phyloP scores from a whole-genome alignment of 2,113 vertebrate genomes.

The Cercocebus atys region DNA sequence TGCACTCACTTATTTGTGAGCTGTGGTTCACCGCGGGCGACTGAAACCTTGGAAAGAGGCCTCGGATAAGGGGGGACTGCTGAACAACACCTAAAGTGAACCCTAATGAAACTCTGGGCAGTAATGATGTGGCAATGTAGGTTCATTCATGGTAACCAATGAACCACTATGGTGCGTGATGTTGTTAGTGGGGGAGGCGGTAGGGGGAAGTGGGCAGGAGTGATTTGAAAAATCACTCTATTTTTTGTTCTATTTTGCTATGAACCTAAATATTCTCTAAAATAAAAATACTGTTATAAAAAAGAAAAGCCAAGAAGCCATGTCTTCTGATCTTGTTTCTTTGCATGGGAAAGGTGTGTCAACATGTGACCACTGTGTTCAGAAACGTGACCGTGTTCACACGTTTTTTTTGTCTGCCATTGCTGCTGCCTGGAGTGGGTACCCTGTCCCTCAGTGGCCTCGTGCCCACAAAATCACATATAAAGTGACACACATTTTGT shows the following conservation, averaged over 20 bases:
- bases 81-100: background rate
- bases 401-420: rapidly evolving
- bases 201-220: background rate
- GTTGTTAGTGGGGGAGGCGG: rapidly evolving
- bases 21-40: background rate
- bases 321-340: rapidly evolving
- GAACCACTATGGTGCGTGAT: rapidly evolving
- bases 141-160: too few species aligned
- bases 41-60: background rate
- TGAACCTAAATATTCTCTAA: background rate
- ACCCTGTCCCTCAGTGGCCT: background rate
- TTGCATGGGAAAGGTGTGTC: background rate
- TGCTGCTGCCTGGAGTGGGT: background rate
- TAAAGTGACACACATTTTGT: slow-evolving; percentile 14
- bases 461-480: background rate
- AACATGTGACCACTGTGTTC: rapidly evolving
- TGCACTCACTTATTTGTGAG: background rate
- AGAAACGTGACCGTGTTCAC: background rate
- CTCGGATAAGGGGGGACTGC: background rate
- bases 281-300: background rate
- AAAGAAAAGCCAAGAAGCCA: background rate
- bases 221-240: background rate
- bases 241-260: background rate
- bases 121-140: rapidly evolving
- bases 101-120: background rate